Base-by-base conservation (phyloP, 2,888 invertebrate genomes). In the Latrodectus elegans region DNA sequence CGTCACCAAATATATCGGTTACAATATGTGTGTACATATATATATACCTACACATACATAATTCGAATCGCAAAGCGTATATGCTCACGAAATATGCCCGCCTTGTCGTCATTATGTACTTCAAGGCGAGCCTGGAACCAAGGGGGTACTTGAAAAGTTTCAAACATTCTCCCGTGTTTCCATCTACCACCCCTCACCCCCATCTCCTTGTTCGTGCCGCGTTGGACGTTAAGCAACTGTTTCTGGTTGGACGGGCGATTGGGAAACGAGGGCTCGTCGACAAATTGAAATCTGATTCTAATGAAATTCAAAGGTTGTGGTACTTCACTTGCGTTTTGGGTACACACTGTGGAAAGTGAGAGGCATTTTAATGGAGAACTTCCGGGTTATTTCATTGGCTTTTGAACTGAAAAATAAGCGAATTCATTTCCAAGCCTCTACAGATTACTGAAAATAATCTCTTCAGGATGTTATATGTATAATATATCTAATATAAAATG, bases 61-160 rank as follows among this genome's bases (percentile, higher is more conserved):
- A 38, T 38, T 38, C 38, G 38, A 38, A 6, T 1, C 38, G 38
- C 38, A 38, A 38, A 38, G 38, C 38, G 38, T 38, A 38, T 38
- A 38, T 55, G 55, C 64, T 12, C 64, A 74, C 60, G 68, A 22
- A 55, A 70, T 53, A 71, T 65, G 15, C 72, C 26, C 51, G 15
- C 74, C 52, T 22, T 73, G 55, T 73, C 52, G 64, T 85, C 79
- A 80, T 85, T 85, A 85, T 78, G 70, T 75, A 75, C 74, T 75
- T 75, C 68, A 79, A 85, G 79, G 68, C 60, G 85, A 70, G 51
- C 75, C 49, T 38, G n/a, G 26, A 52, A 49, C 68, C 60, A 51
- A 22, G 74, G 64, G 51, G 70, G 73, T 22, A 85, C 85, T 85
- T 79, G 85, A 85, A 85, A 85, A 85, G 85, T 85, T 85, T 70